Conservation (phyloP, 2,113 vertebrate species). For the Sinosuthora webbiana region DNA sequence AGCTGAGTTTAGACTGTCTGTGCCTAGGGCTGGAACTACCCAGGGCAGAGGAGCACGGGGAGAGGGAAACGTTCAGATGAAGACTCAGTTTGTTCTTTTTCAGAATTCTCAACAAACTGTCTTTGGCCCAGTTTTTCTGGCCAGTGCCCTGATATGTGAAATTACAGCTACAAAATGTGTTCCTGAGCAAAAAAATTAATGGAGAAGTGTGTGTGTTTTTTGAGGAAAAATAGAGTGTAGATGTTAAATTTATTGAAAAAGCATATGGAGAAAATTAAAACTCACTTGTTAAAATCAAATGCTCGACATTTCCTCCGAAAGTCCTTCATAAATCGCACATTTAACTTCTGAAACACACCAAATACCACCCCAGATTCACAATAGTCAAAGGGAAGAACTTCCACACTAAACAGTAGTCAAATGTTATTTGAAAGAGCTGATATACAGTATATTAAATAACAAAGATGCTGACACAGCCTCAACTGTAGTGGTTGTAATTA, state of each 20-base stretch:
- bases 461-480: slow-evolving; percentile 17
- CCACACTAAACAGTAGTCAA: background rate
- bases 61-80: background rate
- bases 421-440: slow-evolving; percentile 1
- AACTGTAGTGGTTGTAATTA: slow-evolving; percentile 6
- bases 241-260: background rate
- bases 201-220: background rate
- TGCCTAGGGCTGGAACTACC: background rate
- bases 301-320: background rate
- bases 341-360: background rate
- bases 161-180: background rate
- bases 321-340: background rate
- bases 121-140: background rate
- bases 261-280: background rate
- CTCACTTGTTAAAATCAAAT: background rate
- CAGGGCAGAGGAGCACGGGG: accelerated
- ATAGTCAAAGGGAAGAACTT: background rate
- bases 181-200: background rate
- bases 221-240: background rate
- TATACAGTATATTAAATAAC: background rate
- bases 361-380: background rate
- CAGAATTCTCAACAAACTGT: background rate
- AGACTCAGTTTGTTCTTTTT: background rate
- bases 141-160: accelerated
- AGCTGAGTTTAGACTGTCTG: background rate